These are phyloP conservation scores for Crossocerus cetratus DNA, from an alignment of 2,888 invertebrate genomes.

Conservation along the genomic window DNA sequence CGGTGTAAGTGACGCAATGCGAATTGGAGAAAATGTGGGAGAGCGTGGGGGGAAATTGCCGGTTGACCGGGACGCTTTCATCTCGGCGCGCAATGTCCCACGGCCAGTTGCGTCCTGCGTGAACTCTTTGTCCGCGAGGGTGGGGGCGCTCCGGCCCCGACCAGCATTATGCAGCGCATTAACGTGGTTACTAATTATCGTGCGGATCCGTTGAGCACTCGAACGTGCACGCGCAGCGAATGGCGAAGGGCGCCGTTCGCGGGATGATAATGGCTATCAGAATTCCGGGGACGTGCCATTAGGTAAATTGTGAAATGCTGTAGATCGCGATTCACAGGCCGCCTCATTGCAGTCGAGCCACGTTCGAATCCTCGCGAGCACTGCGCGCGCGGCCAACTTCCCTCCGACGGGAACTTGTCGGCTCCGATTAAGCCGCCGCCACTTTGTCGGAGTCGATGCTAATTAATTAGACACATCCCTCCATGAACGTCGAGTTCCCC, in stretches of 20 bases:
- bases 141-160: too few species aligned
- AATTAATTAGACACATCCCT: slow-evolving; percentile 15
- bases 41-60: too few species aligned
- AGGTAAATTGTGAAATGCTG: slow-evolving; percentile 67
- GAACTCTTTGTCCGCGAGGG: too few species aligned
- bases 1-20: too few species aligned
- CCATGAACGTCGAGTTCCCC: too few species aligned
- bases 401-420: slow-evolving; percentile 39
- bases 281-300: slow-evolving; percentile 66
- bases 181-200: slow-evolving; percentile 48
- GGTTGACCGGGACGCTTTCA: too few species aligned
- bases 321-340: slow-evolving; percentile 47
- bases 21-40: too few species aligned
- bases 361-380: slow-evolving; percentile 63
- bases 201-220: slow-evolving; percentile 31
- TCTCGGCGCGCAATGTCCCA: too few species aligned
- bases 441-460: slow-evolving; percentile 36
- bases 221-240: slow-evolving; percentile 33
- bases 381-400: slow-evolving; percentile 30
- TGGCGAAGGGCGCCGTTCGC: slow-evolving; percentile 27
- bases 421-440: slow-evolving; percentile 56
- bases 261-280: slow-evolving; percentile 62
- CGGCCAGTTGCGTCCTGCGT: too few species aligned
- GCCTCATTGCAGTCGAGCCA: slow-evolving; percentile 54
- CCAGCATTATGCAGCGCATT: slow-evolving; percentile 33